Conservation (phyloP, 2,797 vertebrate genomes). For the Botia almorhae region DNA sequence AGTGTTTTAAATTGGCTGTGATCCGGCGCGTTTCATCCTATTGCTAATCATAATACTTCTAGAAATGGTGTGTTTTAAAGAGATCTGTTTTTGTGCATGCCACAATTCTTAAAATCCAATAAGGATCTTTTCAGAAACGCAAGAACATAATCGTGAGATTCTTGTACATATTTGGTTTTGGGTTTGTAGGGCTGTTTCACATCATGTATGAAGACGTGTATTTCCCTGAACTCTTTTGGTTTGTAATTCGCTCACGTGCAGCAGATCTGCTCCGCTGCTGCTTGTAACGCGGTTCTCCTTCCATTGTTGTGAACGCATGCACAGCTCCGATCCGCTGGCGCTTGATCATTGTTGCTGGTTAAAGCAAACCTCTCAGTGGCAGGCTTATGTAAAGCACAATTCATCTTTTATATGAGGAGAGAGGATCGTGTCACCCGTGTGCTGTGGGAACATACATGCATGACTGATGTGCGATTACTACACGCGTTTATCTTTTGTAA, state of each 20-base stretch:
- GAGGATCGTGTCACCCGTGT: background rate
- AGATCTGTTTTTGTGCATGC: background rate
- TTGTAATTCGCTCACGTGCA: constrained; percentile 43
- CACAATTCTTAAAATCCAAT: no score
- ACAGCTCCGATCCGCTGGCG: constrained; percentile 21
- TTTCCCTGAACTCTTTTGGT: constrained; percentile 33
- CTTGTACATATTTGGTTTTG: background rate
- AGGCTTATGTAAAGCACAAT: constrained; percentile 38
- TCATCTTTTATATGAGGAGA: constrained; percentile 7
- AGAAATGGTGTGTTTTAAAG: background rate
- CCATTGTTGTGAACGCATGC: constrained; percentile 31
- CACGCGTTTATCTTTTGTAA: no score
- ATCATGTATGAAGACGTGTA: constrained; percentile 36
- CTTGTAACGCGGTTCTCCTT: no score
- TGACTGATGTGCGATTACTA: no score
- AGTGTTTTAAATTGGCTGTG: background rate
- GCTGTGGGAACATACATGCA: constrained; percentile 15
- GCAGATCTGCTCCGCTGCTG: constrained; percentile 2
- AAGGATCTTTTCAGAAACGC: no score
- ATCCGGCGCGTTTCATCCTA: background rate
- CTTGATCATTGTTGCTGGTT: constrained; percentile 29
- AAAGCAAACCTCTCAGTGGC: constrained; percentile 31
- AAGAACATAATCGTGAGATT: no score
- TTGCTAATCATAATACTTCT: background rate
- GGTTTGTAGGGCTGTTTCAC: constrained; percentile 14